phyloP scores from a whole-genome alignment of 2,888 invertebrate species.

The Aporophyla lueneburgensis region DNA sequence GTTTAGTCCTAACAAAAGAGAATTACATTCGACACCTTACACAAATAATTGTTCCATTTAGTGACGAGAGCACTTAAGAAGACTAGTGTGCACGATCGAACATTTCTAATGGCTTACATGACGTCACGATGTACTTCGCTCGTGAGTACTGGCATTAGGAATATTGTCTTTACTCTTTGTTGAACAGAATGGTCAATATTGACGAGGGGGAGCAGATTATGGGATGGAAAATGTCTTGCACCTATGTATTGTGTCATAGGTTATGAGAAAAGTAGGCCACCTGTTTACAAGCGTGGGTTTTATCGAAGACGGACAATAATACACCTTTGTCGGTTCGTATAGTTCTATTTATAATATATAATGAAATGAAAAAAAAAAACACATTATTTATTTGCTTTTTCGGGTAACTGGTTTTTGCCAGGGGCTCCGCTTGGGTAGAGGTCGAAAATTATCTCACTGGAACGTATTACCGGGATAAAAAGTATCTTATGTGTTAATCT shows the following conservation, averaged over 20 bases:
- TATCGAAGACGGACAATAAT: not conserved
- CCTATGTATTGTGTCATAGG: slow-evolving; percentile 5
- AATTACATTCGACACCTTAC: slow-evolving; percentile 28
- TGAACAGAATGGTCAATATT: slow-evolving; percentile 24
- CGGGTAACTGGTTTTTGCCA: too few relatives aligned
- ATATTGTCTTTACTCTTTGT: slow-evolving; percentile 29
- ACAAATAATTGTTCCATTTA: slow-evolving; percentile 56
- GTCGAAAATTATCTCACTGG: too few relatives aligned
- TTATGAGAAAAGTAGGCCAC: not conserved
- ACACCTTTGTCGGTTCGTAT: not conserved
- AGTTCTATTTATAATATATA: not conserved
- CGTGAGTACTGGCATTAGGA: slow-evolving; percentile 39
- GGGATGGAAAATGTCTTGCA: not conserved
- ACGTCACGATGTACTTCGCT: slow-evolving; percentile 45
- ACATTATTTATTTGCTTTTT: too few relatives aligned
- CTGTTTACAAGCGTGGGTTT: not conserved
- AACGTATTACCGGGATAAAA: too few relatives aligned
- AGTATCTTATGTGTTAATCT: too few relatives aligned
- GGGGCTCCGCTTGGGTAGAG: too few relatives aligned
- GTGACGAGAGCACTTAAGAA: slow-evolving; percentile 50
- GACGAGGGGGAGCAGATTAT: not conserved
- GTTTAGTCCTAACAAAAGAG: not conserved
- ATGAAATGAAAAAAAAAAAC: too few relatives aligned
- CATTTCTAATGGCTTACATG: slow-evolving; percentile 57
- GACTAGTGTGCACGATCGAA: slow-evolving; percentile 51